phyloP scores from a whole-genome alignment of 2,113 vertebrate species.

The Rynchops niger region DNA sequence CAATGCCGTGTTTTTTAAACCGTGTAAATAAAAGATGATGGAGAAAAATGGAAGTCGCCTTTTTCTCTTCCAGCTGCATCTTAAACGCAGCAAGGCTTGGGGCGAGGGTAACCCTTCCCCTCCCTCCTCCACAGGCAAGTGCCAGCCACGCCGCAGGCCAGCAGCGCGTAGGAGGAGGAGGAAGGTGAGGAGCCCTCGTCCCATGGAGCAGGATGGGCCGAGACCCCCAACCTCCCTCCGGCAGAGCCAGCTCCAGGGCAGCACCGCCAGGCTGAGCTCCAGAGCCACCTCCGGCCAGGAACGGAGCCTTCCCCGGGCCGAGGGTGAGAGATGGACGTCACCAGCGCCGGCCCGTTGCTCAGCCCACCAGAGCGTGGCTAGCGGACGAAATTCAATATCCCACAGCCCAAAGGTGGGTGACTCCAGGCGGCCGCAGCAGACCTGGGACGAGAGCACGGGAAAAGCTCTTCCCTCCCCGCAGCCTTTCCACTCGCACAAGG shows the following conservation, averaged over 20 bases:
- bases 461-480: neutral
- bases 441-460: neutral
- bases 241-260: neutral
- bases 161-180: neutral
- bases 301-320: accelerated
- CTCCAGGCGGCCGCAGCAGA: neutral
- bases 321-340: accelerated
- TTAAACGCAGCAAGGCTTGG: neutral
- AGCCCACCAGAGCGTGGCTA: too few species aligned
- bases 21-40: neutral
- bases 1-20: neutral
- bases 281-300: neutral
- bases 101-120: neutral
- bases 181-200: neutral
- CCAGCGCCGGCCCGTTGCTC: accelerated
- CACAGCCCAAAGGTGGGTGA: accelerated
- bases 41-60: neutral
- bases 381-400: neutral
- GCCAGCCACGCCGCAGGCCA: neutral
- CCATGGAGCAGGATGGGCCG: neutral
- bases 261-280: neutral
- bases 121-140: neutral
- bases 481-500: neutral
- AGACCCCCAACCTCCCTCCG: neutral
- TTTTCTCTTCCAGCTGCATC: neutral